phyloP scores from a whole-genome alignment of 2,797 vertebrate species.

The Clarias platycephalus region DNA sequence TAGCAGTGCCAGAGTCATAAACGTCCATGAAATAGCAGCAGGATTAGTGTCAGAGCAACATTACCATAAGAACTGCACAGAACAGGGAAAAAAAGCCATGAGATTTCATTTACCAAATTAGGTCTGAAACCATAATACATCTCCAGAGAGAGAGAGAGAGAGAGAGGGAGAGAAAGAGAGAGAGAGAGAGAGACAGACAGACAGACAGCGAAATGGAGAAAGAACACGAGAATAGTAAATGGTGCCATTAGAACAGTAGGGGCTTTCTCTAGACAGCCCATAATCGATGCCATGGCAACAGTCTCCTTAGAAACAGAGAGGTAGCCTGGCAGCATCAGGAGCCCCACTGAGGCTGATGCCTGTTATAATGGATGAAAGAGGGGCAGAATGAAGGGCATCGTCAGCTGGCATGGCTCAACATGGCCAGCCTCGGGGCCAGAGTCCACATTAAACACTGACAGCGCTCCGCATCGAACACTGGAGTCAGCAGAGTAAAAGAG shows the following conservation, averaged over 20 bases:
- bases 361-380: conserved; percentile 32
- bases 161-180: not conserved
- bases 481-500: conserved; percentile 13
- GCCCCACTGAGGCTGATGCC: conserved; percentile 44
- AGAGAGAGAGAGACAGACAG: conserved; percentile 22
- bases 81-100: conserved; percentile 37
- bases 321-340: conserved; percentile 53
- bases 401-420: conserved; percentile 23
- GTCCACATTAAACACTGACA: conserved; percentile 27
- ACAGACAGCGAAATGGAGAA: conserved; percentile 11
- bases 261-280: conserved; percentile 59
- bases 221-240: conserved; percentile 56
- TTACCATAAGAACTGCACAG: conserved; percentile 42
- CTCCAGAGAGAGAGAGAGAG: conserved; percentile 42
- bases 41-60: conserved; percentile 27
- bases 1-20: conserved; percentile 43
- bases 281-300: conserved; percentile 61
- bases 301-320: conserved; percentile 69
- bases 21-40: conserved; percentile 38
- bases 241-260: conserved; percentile 58
- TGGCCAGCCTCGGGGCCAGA: conserved; percentile 17
- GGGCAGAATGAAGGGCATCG: conserved; percentile 18
- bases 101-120: conserved; percentile 59
- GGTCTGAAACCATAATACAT: conserved; percentile 54
- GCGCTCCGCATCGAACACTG: not conserved